phyloP scores from a whole-genome alignment of 2,113 vertebrate species.

The Notechis scutatus region DNA sequence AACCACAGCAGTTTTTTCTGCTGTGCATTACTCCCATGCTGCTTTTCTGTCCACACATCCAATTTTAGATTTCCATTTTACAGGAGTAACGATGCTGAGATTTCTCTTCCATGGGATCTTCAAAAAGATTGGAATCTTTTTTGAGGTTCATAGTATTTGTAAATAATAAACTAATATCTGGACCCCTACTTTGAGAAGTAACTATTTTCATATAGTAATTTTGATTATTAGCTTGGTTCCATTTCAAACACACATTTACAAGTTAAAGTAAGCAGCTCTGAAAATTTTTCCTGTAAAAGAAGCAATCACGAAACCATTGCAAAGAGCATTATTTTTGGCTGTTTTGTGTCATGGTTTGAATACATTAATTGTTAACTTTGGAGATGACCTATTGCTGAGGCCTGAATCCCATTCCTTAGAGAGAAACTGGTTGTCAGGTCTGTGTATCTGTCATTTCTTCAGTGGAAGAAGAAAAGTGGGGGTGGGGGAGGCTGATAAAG shows the following conservation, averaged over 20 bases:
- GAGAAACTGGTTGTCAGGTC: not conserved
- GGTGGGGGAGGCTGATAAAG: too few species aligned
- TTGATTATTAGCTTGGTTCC: not conserved
- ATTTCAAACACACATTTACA: not conserved
- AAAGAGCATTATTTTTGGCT: not conserved
- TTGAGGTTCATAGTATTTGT: not conserved
- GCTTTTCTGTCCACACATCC: not conserved
- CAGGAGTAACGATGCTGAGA: not conserved
- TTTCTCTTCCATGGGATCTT: not conserved
- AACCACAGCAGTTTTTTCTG: not conserved
- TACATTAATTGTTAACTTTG: not conserved
- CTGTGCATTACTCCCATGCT: not conserved
- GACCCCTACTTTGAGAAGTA: not conserved
- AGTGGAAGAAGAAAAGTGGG: too few species aligned
- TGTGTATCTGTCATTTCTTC: too few species aligned
- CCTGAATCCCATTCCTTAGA: not conserved
- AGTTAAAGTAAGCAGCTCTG: not conserved
- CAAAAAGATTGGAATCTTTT: not conserved
- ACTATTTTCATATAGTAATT: not conserved
- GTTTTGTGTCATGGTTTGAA: not conserved
- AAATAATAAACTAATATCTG: not conserved
- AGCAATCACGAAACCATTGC: not conserved
- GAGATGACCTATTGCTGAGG: not conserved
- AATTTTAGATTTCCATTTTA: not conserved
- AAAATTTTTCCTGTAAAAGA: not conserved